Evolutionary conservation across 1,140 invertebrate species (phyloP).

Genomic region (Pantala flavescens): DNA sequence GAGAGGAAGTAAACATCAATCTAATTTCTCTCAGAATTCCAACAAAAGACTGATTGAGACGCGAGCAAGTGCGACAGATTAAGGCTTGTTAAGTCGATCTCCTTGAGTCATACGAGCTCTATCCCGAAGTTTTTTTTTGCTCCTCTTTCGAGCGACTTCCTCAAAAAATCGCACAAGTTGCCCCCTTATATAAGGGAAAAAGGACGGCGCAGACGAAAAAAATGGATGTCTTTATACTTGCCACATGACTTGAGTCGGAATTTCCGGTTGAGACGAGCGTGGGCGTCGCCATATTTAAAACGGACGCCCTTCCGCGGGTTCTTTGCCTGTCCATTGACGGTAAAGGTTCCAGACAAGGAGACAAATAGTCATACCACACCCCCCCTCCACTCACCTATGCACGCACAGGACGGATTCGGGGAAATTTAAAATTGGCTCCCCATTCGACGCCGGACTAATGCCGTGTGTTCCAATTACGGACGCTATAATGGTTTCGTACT

Average conservation of each 20-base stretch:
- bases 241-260: not conserved
- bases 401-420: too few relatives aligned
- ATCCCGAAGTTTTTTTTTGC: not conserved
- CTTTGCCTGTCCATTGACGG: too few relatives aligned
- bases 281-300: not conserved
- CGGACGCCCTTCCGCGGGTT: not conserved
- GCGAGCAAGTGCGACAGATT: not conserved
- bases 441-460: too few relatives aligned
- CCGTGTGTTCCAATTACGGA: too few relatives aligned
- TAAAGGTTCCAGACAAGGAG: too few relatives aligned
- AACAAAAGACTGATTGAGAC: not conserved
- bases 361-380: too few relatives aligned
- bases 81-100: not conserved
- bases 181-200: not conserved
- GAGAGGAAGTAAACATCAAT: not conserved
- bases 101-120: not conserved
- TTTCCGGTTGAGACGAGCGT: not conserved
- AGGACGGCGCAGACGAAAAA: not conserved
- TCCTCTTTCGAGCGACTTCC: not conserved
- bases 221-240: not conserved
- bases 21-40: not conserved
- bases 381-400: too few relatives aligned
- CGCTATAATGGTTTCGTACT: too few relatives aligned
- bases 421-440: too few relatives aligned
- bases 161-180: not conserved